Base-by-base conservation (phyloP, 2,888 invertebrate genomes). In the Clivina fossor region DNA sequence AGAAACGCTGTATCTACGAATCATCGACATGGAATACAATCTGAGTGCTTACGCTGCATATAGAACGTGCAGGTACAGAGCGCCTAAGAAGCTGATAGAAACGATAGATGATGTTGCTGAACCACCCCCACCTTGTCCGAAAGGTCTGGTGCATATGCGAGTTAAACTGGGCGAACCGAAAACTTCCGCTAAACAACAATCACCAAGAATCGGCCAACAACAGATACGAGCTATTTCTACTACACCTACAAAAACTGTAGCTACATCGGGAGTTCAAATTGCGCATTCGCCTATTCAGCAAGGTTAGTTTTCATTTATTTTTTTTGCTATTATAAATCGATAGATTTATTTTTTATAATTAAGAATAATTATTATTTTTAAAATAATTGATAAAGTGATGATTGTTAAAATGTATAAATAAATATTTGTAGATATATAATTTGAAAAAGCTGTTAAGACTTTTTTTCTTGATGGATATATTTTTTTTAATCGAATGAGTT, bases 31-130 rank as follows among this genome's bases (percentile, higher is more conserved):
- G 72, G 86, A 86, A 71, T 74, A 78, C 37, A 78, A 81, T 62
- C 74, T 88, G 60, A 85, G 86, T 56, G 93, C 93, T 15, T 93
- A 92, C 76, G 86, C 84, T 62, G 90, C 88, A 48, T 91, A 93
- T 73, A 83, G 93, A 68, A 83, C 89, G 51, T 82, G 84, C 51
- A 82, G 85, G 66, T 81, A 89, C 61, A 84, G 86, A 68, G 85
- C 89, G 8, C 82, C 88, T 32, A 74, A 82, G 64, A 80, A 78
- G 72, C 75, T 87, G 9, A 87, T 90, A 58, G 85, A 86, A 68
- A 83, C 86, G 69, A 81, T 85, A 57, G 84, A 84, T 66, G 74
- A 70, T 44, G 71, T 78, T 41, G 79, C 84, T 9, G 78, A 80
- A 47, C 74, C 78, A 37, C 78, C 83, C 37, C 83, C 86, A 9